Conservation (phyloP, 1,140 invertebrate species). For the Heliconius melpomene region DNA sequence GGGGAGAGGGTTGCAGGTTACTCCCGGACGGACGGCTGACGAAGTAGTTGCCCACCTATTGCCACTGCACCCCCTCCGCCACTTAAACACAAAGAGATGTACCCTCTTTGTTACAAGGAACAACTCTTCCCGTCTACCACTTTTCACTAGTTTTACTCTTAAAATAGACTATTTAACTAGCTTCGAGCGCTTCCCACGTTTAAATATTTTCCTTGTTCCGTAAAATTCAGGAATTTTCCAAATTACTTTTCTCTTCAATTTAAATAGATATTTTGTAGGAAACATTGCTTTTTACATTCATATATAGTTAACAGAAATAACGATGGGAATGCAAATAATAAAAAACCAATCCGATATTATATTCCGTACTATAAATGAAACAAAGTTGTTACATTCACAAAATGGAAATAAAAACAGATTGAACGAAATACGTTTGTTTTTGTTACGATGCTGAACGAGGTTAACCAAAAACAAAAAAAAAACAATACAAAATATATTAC, state of each 20-base stretch:
- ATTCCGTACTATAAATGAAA: slow-evolving; percentile 6
- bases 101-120: slow-evolving; percentile 77
- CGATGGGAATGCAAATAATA: not conserved
- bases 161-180: slow-evolving; percentile 50
- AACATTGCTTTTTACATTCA: not conserved
- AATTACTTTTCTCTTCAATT: not conserved
- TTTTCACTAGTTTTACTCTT: slow-evolving; percentile 59
- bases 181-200: slow-evolving; percentile 34
- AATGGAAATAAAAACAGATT: not conserved
- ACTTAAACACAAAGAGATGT: slow-evolving; percentile 78
- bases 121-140: slow-evolving; percentile 67
- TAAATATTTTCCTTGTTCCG: slow-evolving; percentile 2
- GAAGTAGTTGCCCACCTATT: slow-evolving; percentile 61
- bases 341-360: not conserved
- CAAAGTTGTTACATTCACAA: not conserved
- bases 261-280: not conserved
- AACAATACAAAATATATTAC: not conserved
- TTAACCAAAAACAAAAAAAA: not conserved
- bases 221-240: not conserved
- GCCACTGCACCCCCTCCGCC: slow-evolving; percentile 53
- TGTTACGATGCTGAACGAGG: not conserved
- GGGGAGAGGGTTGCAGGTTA: slow-evolving; percentile 56
- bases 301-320: not conserved
- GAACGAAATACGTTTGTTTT: not conserved
- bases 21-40: slow-evolving; percentile 67